Evolutionary conservation across 2,797 vertebrate species (phyloP).

Genomic region (Florisuga fusca): DNA sequence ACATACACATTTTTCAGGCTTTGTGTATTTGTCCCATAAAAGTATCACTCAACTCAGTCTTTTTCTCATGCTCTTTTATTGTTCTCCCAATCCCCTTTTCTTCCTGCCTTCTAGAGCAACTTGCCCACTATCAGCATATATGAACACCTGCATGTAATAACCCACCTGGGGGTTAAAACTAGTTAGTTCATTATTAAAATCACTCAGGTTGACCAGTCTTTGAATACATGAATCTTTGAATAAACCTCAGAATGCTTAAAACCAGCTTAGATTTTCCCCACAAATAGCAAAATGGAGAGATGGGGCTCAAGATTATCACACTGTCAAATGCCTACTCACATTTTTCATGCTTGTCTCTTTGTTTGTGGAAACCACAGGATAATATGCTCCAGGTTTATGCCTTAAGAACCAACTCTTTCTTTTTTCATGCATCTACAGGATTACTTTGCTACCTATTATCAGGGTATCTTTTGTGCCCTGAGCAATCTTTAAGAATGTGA

Average conservation of each 20-base stretch:
- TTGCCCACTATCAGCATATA: background rate
- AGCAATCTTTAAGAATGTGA: background rate
- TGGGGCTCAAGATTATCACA: background rate
- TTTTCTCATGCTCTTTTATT: background rate
- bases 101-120: background rate
- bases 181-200: background rate
- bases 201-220: background rate
- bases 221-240: background rate
- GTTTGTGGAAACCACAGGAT: background rate
- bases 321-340: background rate
- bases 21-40: background rate
- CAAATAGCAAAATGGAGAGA: background rate
- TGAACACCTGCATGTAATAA: background rate
- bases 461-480: background rate
- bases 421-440: background rate
- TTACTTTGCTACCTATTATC: background rate
- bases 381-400: background rate
- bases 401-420: background rate
- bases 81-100: background rate
- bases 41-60: background rate
- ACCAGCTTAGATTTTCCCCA: background rate
- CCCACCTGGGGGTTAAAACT: background rate
- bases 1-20: background rate
- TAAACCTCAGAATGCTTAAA: background rate
- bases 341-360: background rate